Base-by-base conservation (phyloP, 2,113 vertebrate genomes). In the Hypomesus transpacificus region DNA sequence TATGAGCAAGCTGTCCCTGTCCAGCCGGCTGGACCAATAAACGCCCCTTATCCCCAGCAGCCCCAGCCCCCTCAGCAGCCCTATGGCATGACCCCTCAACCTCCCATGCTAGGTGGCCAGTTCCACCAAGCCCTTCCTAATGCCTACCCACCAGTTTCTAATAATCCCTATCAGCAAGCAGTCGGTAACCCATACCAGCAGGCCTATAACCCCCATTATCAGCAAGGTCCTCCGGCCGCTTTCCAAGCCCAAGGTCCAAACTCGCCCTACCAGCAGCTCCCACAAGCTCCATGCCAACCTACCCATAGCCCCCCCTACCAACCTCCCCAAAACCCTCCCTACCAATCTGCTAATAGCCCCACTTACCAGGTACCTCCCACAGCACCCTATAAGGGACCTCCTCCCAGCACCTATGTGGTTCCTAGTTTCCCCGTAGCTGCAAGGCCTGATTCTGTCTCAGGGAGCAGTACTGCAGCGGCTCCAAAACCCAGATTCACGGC, bases 401-500 rank as follows among this genome's bases (percentile, higher is more conserved):
- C 81, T 73, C 84, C 84, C 66, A 85, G 74, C 76, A 80, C 85
- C 18, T 93, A 85, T 7, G 85, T 86, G 71, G 89, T 88, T 51
- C 78, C 84, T 16, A 85, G 80, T 67, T 89, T 89, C 61, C 89
- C 94, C 4, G 72, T 91, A n/a, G 93, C 92, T 75, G 87, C 92
- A 57, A 95, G 92, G 89, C 92, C 91, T 52, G 94, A 94, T 77
- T 88, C 91, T 31, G 83, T 9, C 63, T 80, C 85, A 80, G 75
- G 85, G 86, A 9, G 91, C 53, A 89, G 87, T 69, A 71, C 90
- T 76, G 84, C 77, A 79, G 89, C 94, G 74, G 94, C 95, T 72
- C 97, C 97, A 0, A 94, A 93, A 90, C 97, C 97, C 70, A 99
- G 93, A 82, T 99, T 98, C 87, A 96, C 93, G 39, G 97, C 97